These are phyloP conservation scores for Pseudotriccus pelzelni DNA, from an alignment of 2,797 vertebrate species.

Conservation along the genomic window DNA sequence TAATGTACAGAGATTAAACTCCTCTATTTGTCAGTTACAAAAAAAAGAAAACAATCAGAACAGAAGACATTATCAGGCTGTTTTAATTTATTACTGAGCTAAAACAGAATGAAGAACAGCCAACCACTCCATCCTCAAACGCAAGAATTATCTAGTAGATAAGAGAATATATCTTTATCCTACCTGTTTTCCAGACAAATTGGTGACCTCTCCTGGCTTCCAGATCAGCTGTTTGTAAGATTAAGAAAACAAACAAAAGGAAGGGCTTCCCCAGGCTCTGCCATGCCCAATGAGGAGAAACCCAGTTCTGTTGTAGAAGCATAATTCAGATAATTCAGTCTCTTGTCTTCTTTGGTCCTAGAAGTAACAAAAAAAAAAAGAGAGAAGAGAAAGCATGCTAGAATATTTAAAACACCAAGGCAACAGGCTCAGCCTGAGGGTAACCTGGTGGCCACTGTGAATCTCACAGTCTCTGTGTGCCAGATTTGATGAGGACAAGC, in stretches of 20 bases:
- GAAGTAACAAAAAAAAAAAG: constrained; percentile 12
- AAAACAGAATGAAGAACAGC: not conserved
- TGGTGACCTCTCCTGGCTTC: constrained; percentile 83
- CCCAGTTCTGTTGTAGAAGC: constrained; percentile 86
- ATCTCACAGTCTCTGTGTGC: not conserved
- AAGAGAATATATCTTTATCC: constrained; percentile 11
- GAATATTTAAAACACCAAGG: not conserved
- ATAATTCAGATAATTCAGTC: constrained; percentile 88
- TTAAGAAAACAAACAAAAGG: constrained; percentile 80
- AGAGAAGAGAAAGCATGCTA: not conserved
- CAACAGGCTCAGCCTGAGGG: not conserved
- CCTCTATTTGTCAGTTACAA: not conserved
- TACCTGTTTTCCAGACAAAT: constrained; percentile 97
- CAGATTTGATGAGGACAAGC: not conserved
- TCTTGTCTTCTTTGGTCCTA: constrained; percentile 84
- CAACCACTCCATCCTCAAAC: not conserved
- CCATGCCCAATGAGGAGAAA: constrained; percentile 80
- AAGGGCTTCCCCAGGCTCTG: constrained; percentile 78
- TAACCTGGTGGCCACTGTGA: not conserved
- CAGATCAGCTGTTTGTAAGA: constrained; percentile 81
- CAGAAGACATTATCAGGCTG: not conserved
- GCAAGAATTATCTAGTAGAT: not conserved
- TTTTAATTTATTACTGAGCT: not conserved
- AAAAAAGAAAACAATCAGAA: not conserved
- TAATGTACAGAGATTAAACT: not conserved